phyloP scores from a whole-genome alignment of 1,140 invertebrate species.

The Asobara japonica region DNA sequence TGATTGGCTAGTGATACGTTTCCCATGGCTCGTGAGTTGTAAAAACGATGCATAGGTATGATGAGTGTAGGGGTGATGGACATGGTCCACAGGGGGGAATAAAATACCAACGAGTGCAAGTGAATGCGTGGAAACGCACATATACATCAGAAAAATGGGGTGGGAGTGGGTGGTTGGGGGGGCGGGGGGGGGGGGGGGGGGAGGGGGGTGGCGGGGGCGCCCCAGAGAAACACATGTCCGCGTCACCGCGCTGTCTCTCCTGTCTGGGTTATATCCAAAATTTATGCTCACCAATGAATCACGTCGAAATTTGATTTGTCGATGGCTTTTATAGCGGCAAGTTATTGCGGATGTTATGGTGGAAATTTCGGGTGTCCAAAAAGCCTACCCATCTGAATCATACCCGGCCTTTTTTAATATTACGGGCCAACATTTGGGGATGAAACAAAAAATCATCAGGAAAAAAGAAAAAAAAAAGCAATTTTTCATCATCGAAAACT shows the following conservation, averaged over 20 bases:
- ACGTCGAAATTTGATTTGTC: conserved; percentile 69
- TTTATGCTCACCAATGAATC: conserved; percentile 66
- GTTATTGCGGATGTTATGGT: conserved; percentile 57
- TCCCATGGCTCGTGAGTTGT: conserved; percentile 44
- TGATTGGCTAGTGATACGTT: conserved; percentile 40
- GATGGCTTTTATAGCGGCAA: conserved; percentile 67
- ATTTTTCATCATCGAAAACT: background rate
- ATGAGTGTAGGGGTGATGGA: conserved; percentile 39
- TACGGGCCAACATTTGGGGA: background rate
- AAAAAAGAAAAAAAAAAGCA: background rate
- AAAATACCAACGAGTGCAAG: background rate
- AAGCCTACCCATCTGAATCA: background rate
- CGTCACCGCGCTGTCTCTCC: conserved; percentile 61
- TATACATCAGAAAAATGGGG: background rate
- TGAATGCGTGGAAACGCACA: background rate
- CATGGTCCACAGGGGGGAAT: conserved; percentile 7
- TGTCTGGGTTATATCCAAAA: conserved; percentile 53
- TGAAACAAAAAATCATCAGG: background rate
- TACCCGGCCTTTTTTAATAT: background rate
- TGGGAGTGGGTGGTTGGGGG: background rate
- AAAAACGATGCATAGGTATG: conserved; percentile 57
- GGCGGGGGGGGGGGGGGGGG: background rate
- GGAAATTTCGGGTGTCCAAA: conserved; percentile 10
- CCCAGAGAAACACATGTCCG: conserved; percentile 61
- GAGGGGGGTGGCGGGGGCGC: conserved; percentile 13